phyloP scores from a whole-genome alignment of 2,797 vertebrate genomes.

The Aplochiton taeniatus region DNA sequence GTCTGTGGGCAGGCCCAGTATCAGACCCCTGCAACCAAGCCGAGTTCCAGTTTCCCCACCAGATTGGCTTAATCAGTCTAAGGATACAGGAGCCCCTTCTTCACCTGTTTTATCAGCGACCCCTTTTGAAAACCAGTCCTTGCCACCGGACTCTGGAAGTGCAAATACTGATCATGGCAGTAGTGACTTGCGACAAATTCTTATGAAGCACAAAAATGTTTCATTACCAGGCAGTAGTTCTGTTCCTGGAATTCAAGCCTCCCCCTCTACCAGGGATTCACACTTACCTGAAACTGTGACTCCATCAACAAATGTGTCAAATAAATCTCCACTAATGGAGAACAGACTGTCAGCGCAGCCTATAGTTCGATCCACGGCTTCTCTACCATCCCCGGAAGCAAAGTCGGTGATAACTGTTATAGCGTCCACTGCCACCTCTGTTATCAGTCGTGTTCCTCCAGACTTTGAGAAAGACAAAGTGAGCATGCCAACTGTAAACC shows the following conservation, averaged over 20 bases:
- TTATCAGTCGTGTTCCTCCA: constrained; percentile 91
- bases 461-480: constrained; percentile 86
- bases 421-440: constrained; percentile 92
- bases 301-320: constrained; percentile 53
- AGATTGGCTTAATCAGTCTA: constrained; percentile 86
- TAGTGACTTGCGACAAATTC: constrained; percentile 93
- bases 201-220: constrained; percentile 90
- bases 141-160: constrained; percentile 83
- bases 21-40: constrained; percentile 68
- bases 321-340: constrained; percentile 74
- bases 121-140: constrained; percentile 68
- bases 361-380: constrained; percentile 63
- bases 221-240: constrained; percentile 70
- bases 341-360: constrained; percentile 71
- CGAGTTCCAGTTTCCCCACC: constrained; percentile 70
- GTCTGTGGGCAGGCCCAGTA: constrained; percentile 63
- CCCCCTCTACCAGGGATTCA: constrained; percentile 74
- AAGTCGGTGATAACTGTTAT: constrained; percentile 87
- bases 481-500: constrained; percentile 80
- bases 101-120: constrained; percentile 69
- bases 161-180: constrained; percentile 81
- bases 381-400: constrained; percentile 77
- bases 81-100: constrained; percentile 76
- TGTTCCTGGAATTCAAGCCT: constrained; percentile 70
- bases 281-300: constrained; percentile 69